phyloP scores from a whole-genome alignment of 2,797 vertebrate genomes.

The Anomalospiza imberbis region DNA sequence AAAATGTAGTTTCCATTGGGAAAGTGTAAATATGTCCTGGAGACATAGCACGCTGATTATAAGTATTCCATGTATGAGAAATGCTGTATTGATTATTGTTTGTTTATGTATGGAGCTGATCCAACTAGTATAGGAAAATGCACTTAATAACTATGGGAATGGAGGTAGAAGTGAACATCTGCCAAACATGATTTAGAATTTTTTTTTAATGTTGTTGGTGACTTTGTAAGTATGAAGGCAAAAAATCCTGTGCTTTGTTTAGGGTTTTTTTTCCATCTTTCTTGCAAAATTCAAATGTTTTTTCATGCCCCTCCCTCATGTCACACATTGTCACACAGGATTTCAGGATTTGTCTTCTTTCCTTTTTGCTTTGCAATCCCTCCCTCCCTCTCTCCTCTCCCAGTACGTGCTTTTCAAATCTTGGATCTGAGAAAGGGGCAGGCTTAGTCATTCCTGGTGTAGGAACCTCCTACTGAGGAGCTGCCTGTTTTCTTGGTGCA shows the following conservation, averaged over 20 bases:
- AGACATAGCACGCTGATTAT: neutral
- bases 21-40: neutral
- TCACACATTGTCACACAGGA: neutral
- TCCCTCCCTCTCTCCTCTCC: neutral
- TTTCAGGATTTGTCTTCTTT: neutral
- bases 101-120: neutral
- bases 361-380: neutral
- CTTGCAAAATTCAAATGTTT: neutral
- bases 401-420: neutral
- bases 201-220: neutral
- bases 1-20: neutral
- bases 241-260: neutral
- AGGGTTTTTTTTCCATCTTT: neutral
- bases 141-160: neutral
- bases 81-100: neutral
- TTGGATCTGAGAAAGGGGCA: neutral
- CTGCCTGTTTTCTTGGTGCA: neutral
- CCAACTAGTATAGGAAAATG: neutral
- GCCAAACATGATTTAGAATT: neutral
- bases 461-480: neutral
- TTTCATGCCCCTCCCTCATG: neutral
- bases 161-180: neutral
- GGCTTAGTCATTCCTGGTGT: neutral
- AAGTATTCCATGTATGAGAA: neutral
- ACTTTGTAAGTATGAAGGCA: neutral